Evolutionary conservation across 2,797 vertebrate species (phyloP), one percentile per base, ranked within the genome.

Genomic region (Chelmon rostratus): DNA sequence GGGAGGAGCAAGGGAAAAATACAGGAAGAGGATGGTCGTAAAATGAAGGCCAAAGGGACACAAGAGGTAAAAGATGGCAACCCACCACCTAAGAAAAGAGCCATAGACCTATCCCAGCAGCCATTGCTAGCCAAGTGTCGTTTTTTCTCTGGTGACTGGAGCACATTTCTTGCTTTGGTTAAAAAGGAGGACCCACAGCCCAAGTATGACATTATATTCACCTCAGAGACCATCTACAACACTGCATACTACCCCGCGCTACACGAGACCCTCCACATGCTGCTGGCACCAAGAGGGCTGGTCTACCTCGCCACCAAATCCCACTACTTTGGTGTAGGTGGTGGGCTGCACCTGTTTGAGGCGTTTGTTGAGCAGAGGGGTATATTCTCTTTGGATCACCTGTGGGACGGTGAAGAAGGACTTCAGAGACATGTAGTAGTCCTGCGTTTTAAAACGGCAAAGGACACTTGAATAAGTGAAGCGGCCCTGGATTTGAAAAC

Each of bases 221-320:
- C 97, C 3, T 97, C 97, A 50, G 98, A 98, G 94, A 98, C 98
- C 0, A 96, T 98, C 88, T 99, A 99, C 84, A 99, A 99, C 87
- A 94, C 96, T 0, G 91, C 94, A 8, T 96, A 96, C 88, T 99
- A 98, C 57, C 68, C 89, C 3, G 82, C 94, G 44, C 94, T 99
- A 70, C 97, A 99, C 1, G 84, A 96, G 12, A 94, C 95, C 0
- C 93, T 99, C 67, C 89, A 93, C 67, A 90, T 84, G 49, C 93
- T 99, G 70, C 90, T 99, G 69, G 88, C 91, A 33, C 88, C 89
- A 40, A 88, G 92, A 0, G 97, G 98, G 8, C 53, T 40, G 2
- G 94, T 98, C 65, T 97, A 98, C 91, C 90, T 99, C 54, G 97
- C 97, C 84, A 97, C 96, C 88, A 99, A 99, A 91, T 94, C 95